phyloP scores from a whole-genome alignment of 2,113 vertebrate genomes.

The Entosphenus tridentatus region DNA sequence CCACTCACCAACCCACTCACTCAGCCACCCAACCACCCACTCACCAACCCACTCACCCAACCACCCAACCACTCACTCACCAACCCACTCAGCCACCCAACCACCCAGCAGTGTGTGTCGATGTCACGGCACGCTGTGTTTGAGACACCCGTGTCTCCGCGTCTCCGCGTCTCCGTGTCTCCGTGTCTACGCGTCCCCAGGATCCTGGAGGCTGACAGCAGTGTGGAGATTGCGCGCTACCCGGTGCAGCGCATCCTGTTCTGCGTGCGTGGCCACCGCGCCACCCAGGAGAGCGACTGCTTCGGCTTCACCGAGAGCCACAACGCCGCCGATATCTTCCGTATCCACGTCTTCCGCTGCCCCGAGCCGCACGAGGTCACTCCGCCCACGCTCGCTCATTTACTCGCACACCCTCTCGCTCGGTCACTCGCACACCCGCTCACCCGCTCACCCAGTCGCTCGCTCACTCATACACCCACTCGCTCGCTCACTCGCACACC shows the following conservation, averaged over 20 bases:
- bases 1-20: too few species aligned
- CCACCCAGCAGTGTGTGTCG: too few species aligned
- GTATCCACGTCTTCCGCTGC: constrained; percentile 93
- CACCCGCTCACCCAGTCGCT: neutral
- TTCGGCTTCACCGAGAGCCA: constrained; percentile 98
- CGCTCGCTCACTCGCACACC: too few species aligned
- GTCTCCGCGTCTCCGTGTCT: neutral
- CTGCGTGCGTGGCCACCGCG: constrained; percentile 81
- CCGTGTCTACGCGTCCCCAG: constrained; percentile 19
- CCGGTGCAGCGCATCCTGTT: constrained; percentile 98
- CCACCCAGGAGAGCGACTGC: constrained; percentile 81
- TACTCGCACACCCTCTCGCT: neutral
- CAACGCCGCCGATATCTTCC: constrained; percentile 89
- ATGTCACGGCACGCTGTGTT: too few species aligned
- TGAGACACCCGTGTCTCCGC: too few species aligned
- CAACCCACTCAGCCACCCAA: too few species aligned
- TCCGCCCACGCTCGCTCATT: neutral
- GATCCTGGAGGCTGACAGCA: constrained; percentile 67
- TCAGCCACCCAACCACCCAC: too few species aligned
- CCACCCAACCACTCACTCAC: too few species aligned
- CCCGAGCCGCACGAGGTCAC: constrained; percentile 96
- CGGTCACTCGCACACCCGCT: neutral
- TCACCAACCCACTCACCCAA: too few species aligned
- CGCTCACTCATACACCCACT: too few species aligned
- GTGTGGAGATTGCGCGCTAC: constrained; percentile 82